Base-by-base conservation (phyloP, 2,797 vertebrate species). In the Avahi laniger region DNA sequence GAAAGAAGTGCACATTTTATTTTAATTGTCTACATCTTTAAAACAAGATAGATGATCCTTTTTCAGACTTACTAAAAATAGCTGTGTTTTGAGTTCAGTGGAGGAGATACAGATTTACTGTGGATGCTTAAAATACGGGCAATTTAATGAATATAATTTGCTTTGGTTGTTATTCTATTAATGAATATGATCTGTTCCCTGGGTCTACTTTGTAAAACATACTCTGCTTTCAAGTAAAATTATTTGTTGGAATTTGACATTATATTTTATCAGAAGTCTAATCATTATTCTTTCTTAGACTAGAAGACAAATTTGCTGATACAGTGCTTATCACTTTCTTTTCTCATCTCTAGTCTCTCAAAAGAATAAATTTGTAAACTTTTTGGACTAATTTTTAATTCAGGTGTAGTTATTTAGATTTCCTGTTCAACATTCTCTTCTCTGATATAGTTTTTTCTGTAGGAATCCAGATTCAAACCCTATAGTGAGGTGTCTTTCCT, bases 11-110 rank as follows among this genome's bases (percentile, higher is more conserved):
- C 7, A 89, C 33, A 84, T 95, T 92, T 89, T 79, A 79, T 91
- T 95, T 79, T 87, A 86, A 69, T 96, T 94, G 41, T 69, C 41
- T 87, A 9, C 46, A 92, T 91, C 65, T 97, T 96, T 93, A 96
- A 95, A 93, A 96, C 35, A 43, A 96, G 46, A 52, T 88, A 93
- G 80, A 52, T 93, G 69, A 78, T 89, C 46, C 35, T 69, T 93
- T 96, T 94, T 97, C 50, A 96, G 38, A 59, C 48, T 83, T 88
- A 95, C 81, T 96, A 89, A 96, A 95, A 94, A 96, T 93, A 93
- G 48, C 28, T 88, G 24, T 85, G 65, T 94, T 96, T 96, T 93
- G 24, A 91, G 50, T 96, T 95, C 17, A 92, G 4, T 79, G 17
- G 28, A 91, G 59, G 78, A 94, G 93, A 93, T 59, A 69, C 48